phyloP scores from a whole-genome alignment of 2,797 vertebrate species.

The Salarias fasciatus region DNA sequence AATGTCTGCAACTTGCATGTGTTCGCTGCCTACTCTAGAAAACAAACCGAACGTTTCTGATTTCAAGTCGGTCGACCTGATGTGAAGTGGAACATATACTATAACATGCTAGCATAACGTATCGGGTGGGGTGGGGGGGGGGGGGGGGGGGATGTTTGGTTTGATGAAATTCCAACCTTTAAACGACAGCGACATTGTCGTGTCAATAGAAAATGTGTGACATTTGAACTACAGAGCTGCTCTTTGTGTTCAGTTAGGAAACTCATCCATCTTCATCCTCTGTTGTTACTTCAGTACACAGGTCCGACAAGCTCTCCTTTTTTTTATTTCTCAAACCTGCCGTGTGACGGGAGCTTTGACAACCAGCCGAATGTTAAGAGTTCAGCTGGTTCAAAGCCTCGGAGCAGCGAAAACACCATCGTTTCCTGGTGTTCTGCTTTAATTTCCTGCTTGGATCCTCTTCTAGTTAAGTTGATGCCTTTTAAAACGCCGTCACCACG shows the following conservation, averaged over 20 bases:
- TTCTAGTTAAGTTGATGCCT: too few relatives aligned
- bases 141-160: neutral
- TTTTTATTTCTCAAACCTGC: neutral
- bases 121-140: constrained; percentile 2
- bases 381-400: neutral
- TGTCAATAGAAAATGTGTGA: constrained; percentile 27
- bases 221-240: constrained; percentile 30
- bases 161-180: constrained; percentile 11
- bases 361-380: neutral
- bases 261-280: constrained; percentile 3
- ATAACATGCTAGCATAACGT: neutral
- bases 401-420: constrained; percentile 2
- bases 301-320: constrained; percentile 7
- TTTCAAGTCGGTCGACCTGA: neutral
- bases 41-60: constrained; percentile 7
- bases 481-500: too few relatives aligned
- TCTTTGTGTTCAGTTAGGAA: constrained; percentile 47
- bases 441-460: neutral
- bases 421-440: constrained; percentile 14
- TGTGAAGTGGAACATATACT: neutral
- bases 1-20: constrained; percentile 46
- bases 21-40: constrained; percentile 9
- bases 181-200: neutral
- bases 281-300: constrained; percentile 3
- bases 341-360: constrained; percentile 1